Percentiles rank a stretch among this genome's conserved stretches.
Conservation (phyloP, 2,113 vertebrate genomes). For the Plestiodon gilberti region DNA sequence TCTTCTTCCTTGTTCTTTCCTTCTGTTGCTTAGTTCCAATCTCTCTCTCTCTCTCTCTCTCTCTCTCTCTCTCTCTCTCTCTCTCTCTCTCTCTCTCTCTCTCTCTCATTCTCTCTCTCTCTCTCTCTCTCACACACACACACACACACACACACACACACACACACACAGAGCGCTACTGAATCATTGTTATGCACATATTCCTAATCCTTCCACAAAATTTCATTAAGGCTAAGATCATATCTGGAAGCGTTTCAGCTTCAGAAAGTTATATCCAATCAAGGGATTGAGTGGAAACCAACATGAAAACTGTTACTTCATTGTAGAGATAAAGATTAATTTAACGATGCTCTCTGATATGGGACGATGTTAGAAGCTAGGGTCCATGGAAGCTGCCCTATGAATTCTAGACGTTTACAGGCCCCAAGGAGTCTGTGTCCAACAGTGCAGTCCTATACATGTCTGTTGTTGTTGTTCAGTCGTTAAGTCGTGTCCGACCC, state of each 20-base stretch:
- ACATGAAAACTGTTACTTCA: not conserved
- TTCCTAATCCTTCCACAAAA: not conserved
- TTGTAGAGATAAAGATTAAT: not conserved
- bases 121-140: not conserved
- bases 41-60: too few relatives aligned
- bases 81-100: too few relatives aligned
- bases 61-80: too few relatives aligned
- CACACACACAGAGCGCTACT: not conserved
- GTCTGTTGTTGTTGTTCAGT: too few relatives aligned
- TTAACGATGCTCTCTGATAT: not conserved
- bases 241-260: slow-evolving; percentile 18
- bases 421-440: too few relatives aligned
- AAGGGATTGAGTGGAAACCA: not conserved
- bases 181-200: not conserved
- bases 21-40: too few relatives aligned
- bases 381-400: too few relatives aligned
- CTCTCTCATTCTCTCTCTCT: too few relatives aligned
- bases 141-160: not conserved
- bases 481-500: too few relatives aligned
- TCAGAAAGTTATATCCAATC: not conserved
- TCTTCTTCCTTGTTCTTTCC: too few relatives aligned
- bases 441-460: too few relatives aligned
- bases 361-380: not conserved
- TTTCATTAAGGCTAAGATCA: slow-evolving; percentile 23
- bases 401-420: too few relatives aligned